Evolutionary conservation across 2,113 vertebrate genomes (phyloP), one percentile per base, ranked within the genome.

Genomic region (Sarotherodon lohbergeri): DNA sequence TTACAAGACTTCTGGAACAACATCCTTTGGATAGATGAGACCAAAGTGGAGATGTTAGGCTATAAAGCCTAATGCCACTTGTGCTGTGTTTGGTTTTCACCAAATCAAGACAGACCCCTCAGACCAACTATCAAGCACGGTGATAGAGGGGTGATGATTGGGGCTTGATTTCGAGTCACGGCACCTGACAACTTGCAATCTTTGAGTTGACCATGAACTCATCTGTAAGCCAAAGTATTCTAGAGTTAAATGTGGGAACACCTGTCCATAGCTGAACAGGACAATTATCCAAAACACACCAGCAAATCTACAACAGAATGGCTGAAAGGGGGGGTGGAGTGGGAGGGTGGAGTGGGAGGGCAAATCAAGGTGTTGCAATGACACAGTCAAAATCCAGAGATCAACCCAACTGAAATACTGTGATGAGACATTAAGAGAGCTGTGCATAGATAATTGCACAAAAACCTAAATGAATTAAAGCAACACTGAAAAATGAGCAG

Each of bases 191-290:
- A 36, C 61, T 2, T 63, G 32, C 17, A 66, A 66, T 36, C 61
- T 36, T 66, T 36, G 32, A 66, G 17, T 36, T 66, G 32, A 63
- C 59, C 59, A 36, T 63, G 32, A 6, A 63, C 16, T 63, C 59
- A 63, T 63, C 32, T 63, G 59, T 63, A 63, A 63, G 59, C 59
- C 16, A 63, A 63, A 1, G 59, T 63, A 63, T 0, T 36, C 59
- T 63, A 61, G 59, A 34, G 16, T 61, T 34, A 61, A 61, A 61
- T 34, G 32, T 63, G 59, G 36, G 59, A 63, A 63, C 59, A 63
- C 32, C 2, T 11, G 0, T 4, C 59, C 3, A 63, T 63, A 63
- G 17, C 59, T 63, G 32, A 63, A 6, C 32, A 63, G 59, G 59
- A 36, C 59, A 63, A 63, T 63, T 63, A 63, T 63, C 5, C 59